Conservation (phyloP, 92 coral and sea anemone species). For the Porites rus region DNA sequence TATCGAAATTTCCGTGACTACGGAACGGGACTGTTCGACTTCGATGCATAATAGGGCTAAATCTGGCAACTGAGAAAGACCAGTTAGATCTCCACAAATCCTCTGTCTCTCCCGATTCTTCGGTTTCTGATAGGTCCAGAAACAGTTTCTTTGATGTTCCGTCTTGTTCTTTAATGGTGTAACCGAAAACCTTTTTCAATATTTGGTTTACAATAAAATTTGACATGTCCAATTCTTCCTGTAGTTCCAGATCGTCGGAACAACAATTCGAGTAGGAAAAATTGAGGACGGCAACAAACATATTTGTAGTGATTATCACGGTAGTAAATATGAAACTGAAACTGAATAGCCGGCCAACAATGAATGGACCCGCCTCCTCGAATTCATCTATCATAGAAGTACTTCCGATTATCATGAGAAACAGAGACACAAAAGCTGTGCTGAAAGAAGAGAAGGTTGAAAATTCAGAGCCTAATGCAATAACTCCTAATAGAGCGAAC, state of each 20-base stretch:
- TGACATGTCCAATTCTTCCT: slow-evolving; percentile 9
- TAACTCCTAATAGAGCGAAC: slow-evolving; percentile 9
- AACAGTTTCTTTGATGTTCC: too few relatives aligned
- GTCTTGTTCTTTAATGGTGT: neutral
- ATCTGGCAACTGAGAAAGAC: neutral
- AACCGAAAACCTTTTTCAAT: neutral
- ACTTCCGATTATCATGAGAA: slow-evolving; percentile 23
- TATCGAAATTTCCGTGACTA: neutral
- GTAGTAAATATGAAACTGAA: slow-evolving; percentile 15
- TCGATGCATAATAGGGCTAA: neutral
- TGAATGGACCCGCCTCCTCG: neutral
- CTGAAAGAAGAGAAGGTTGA: neutral
- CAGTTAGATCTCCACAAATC: slow-evolving; percentile 14
- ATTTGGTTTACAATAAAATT: neutral
- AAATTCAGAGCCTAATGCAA: slow-evolving; percentile 16
- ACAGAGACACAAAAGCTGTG: slow-evolving; percentile 4
- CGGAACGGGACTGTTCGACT: neutral
- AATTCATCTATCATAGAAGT: neutral
- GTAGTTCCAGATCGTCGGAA: neutral
- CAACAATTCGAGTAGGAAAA: slow-evolving; percentile 5
- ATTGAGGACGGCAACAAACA: slow-evolving; percentile 24
- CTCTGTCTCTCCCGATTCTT: neutral
- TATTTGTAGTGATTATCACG: slow-evolving; percentile 5
- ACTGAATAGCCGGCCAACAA: slow-evolving; percentile 2
- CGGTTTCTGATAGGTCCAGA: neutral